Evolutionary conservation across 2,888 invertebrate species (phyloP), one percentile per base, ranked within the genome.

Genomic region (Thecophora atra): DNA sequence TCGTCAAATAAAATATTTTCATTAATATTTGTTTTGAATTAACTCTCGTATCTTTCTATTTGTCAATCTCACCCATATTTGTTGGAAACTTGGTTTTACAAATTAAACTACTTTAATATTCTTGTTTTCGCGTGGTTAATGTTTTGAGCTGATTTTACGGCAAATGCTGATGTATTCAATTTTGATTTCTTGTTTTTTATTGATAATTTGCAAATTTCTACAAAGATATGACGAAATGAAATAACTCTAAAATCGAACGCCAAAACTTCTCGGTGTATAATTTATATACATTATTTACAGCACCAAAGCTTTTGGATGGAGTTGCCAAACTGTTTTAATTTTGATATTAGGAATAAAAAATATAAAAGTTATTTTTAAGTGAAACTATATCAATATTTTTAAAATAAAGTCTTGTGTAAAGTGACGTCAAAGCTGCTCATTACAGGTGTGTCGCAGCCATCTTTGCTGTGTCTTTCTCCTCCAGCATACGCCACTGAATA

Each of bases 1-100:
- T 90, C 75, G 64, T 28, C 4, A 37, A 17, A 15, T 11, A 21
- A 21, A 51, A 21, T 62, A 37, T 62, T 42, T 19, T 63, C 21
- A 58, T 21, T 15, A 24, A 56, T 19, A 44, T 68, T 24, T 19
- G 4, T 37, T 7, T 17, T 37, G 26, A 54, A 8, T 52, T 30
- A 68, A 26, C 37, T 37, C 11, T 37, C 11, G 37, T 11, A 8
- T 37, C 37, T 17, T 17, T 21, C 17, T 24, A 52, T 37, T 28
- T 15, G 3, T 19, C 64, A 24, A 74, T n/a, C 74, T 67, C 37
- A 74, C 74, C 74, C 74, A 74, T 73, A 64, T 54, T 74, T 47
- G 62, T 21, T 47, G 24, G 8, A 56, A 56, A n/a, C 6, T 56
- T 19, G 0, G 17, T 62, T 37, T 62, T 28, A 28, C 2, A 37